Evolutionary conservation across 1,140 invertebrate species (phyloP).

Genomic region (Saccostrea glomerata): DNA sequence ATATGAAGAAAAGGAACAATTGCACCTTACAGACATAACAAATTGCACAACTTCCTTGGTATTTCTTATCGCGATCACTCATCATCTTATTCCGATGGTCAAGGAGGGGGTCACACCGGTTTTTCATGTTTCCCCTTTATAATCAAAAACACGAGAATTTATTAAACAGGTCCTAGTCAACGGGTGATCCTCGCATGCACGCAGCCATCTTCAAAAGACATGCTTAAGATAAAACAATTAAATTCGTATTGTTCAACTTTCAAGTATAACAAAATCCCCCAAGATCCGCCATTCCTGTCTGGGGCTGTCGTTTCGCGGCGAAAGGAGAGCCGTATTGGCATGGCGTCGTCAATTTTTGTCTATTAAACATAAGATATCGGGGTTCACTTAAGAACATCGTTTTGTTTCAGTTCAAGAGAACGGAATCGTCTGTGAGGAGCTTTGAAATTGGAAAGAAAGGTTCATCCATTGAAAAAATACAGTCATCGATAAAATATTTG

Average conservation of each 20-base stretch:
- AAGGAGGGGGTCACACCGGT: background rate
- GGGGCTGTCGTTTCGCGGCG: constrained; percentile 15
- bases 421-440: background rate
- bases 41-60: background rate
- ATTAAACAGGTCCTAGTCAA: constrained; percentile 24
- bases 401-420: constrained; percentile 32
- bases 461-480: background rate
- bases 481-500: background rate
- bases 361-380: background rate
- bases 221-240: constrained; percentile 31
- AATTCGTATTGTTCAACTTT: constrained; percentile 38
- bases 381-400: background rate
- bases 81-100: constrained; percentile 22
- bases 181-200: constrained; percentile 2
- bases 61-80: constrained; percentile 17
- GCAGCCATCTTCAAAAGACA: constrained; percentile 26
- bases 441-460: background rate
- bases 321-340: background rate
- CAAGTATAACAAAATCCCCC: constrained; percentile 35
- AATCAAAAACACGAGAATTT: constrained; percentile 33
- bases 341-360: constrained; percentile 24
- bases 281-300: constrained; percentile 23
- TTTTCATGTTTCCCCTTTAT: constrained; percentile 34
- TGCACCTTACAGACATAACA: background rate
- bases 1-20: background rate